Conservation (phyloP, 2,888 invertebrate genomes). For the Volucella zonaria region DNA sequence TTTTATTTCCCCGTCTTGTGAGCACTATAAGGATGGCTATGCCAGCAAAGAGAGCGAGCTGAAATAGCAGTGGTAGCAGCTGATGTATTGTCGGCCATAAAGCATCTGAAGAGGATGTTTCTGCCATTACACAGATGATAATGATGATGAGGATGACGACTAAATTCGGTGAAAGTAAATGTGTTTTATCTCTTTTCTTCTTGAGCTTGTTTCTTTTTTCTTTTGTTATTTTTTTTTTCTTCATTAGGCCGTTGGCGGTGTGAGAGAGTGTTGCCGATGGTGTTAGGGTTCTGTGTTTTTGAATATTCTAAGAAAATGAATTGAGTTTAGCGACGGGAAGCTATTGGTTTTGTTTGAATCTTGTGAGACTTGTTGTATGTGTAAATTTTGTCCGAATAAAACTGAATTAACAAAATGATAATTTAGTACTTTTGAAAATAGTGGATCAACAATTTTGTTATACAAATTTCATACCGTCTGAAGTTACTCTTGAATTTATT, state of each 20-base stretch:
- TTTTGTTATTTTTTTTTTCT: background rate
- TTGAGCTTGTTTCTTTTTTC: constrained; percentile 23
- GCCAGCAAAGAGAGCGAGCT: constrained; percentile 29
- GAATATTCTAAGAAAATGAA: background rate
- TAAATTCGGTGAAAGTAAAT: constrained; percentile 72
- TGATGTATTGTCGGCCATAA: constrained; percentile 74
- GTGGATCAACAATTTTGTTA: too few relatives aligned
- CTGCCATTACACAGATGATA: constrained; percentile 72
- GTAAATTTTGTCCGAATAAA: too few relatives aligned
- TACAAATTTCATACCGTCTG: too few relatives aligned
- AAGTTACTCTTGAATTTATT: too few relatives aligned
- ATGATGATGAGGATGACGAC: constrained; percentile 70
- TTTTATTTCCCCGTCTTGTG: constrained; percentile 43
- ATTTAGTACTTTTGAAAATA: too few relatives aligned
- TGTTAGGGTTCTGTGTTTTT: constrained; percentile 2
- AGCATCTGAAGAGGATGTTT: constrained; percentile 72
- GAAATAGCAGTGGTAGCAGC: constrained; percentile 53
- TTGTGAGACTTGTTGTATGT: too few relatives aligned
- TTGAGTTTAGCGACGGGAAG: constrained; percentile 41
- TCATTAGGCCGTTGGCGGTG: constrained; percentile 6
- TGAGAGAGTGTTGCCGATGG: constrained; percentile 62
- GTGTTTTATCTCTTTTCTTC: constrained; percentile 72
- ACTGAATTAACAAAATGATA: too few relatives aligned
- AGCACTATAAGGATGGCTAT: constrained; percentile 6
- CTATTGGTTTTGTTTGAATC: background rate